Evolutionary conservation across 2,797 vertebrate genomes (phyloP).

Genomic region (Fringilla coelebs): DNA sequence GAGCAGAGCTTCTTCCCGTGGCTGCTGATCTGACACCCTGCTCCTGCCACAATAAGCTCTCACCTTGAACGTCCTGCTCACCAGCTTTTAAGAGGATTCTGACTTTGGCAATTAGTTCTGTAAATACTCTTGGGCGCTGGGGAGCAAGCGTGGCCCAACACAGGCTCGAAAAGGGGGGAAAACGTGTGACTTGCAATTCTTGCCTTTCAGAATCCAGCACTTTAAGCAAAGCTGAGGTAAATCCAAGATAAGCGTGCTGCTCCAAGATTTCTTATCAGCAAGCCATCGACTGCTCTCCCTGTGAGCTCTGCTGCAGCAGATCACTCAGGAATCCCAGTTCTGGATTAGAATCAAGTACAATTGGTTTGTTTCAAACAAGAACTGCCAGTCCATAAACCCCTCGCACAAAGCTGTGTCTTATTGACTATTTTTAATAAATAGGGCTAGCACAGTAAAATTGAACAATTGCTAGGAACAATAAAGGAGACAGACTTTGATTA

Average conservation of each 20-base stretch:
- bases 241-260: not conserved
- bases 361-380: slow-evolving; percentile 6
- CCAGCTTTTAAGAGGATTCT: not conserved
- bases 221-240: not conserved
- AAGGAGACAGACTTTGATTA: slow-evolving; percentile 24
- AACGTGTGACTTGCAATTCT: not conserved
- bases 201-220: not conserved
- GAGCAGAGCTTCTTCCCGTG: rapidly evolving
- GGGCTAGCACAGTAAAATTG: slow-evolving; percentile 21
- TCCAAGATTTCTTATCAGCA: not conserved
- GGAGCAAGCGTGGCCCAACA: not conserved
- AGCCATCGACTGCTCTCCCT: not conserved
- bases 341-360: slow-evolving; percentile 14
- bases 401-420: not conserved
- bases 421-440: slow-evolving; percentile 53
- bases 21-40: rapidly evolving
- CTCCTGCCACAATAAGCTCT: not conserved
- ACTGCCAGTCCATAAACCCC: not conserved
- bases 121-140: not conserved
- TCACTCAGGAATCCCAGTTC: slow-evolving; percentile 24
- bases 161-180: rapidly evolving
- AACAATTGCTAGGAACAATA: slow-evolving; percentile 7
- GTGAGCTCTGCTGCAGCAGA: slow-evolving; percentile 10
- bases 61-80: not conserved
- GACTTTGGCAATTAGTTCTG: not conserved